phyloP scores from a whole-genome alignment of 2,113 vertebrate species.

The Diadophis punctatus region DNA sequence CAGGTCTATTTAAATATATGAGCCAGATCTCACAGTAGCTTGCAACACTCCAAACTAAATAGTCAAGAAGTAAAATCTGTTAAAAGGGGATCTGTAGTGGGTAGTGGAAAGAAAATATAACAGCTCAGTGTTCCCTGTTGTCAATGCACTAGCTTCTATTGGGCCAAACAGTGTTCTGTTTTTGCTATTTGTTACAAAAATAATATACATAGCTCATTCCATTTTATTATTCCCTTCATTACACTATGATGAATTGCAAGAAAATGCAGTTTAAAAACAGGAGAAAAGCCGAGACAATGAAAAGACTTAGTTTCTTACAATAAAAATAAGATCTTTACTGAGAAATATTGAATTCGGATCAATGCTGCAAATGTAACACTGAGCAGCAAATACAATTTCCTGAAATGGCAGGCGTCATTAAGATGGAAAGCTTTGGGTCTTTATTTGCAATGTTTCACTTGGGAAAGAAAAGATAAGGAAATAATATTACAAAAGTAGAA shows the following conservation, averaged over 20 bases:
- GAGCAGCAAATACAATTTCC: conserved; percentile 38
- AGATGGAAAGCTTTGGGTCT: conserved; percentile 1
- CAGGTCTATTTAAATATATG: background rate
- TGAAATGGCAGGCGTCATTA: conserved; percentile 31
- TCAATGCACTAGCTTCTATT: conserved; percentile 47
- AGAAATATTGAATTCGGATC: conserved; percentile 29
- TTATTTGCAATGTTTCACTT: conserved; percentile 7
- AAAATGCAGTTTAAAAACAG: conserved; percentile 28
- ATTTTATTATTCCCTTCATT: conserved; percentile 47
- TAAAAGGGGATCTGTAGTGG: background rate
- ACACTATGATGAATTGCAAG: conserved; percentile 43
- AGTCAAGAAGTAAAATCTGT: background rate
- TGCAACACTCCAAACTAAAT: background rate
- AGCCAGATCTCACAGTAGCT: background rate
- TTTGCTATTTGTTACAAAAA: conserved; percentile 53
- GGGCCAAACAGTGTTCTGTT: conserved; percentile 36
- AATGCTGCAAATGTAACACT: conserved; percentile 1
- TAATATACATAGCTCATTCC: conserved; percentile 42
- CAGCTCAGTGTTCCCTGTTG: conserved; percentile 21
- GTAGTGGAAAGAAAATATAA: background rate
- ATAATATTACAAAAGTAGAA: background rate
- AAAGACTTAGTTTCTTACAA: conserved; percentile 17
- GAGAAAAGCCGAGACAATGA: background rate
- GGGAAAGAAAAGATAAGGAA: conserved; percentile 1
- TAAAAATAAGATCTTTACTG: conserved; percentile 17